These are phyloP conservation scores for Ctenomys sociabilis DNA, from an alignment of 2,113 vertebrate species.

Conservation along the genomic window DNA sequence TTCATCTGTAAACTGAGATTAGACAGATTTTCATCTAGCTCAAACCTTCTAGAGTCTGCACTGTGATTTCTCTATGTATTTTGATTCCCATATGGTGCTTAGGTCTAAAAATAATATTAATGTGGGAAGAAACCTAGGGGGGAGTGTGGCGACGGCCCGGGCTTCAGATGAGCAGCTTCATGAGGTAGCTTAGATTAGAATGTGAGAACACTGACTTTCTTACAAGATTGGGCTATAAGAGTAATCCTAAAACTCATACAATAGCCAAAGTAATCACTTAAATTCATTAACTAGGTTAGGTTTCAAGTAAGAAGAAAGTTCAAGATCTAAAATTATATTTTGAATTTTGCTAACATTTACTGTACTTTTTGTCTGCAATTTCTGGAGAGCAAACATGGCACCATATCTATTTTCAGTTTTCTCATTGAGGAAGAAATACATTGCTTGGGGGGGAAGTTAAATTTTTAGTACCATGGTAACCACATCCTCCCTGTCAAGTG, in stretches of 20 bases:
- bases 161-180: constrained; percentile 59
- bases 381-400: constrained; percentile 54
- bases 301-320: neutral
- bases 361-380: constrained; percentile 62
- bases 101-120: constrained; percentile 73
- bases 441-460: constrained; percentile 54
- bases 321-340: neutral
- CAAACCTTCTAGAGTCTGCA: constrained; percentile 46
- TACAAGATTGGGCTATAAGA: neutral
- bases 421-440: constrained; percentile 47
- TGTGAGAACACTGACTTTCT: neutral
- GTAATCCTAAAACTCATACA: neutral
- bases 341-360: constrained; percentile 44
- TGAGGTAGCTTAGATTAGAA: neutral
- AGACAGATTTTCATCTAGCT: constrained; percentile 52
- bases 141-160: constrained; percentile 57
- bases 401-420: constrained; percentile 72
- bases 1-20: constrained; percentile 51
- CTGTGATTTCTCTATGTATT: constrained; percentile 66
- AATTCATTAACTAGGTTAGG: neutral
- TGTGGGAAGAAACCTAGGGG: constrained; percentile 73
- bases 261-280: neutral
- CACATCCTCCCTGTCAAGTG: constrained; percentile 51
- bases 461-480: constrained; percentile 79
- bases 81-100: constrained; percentile 75